Percentiles rank a stretch among this genome's conserved stretches.
phyloP scores from a whole-genome alignment of 2,888 invertebrate species.

The Capitulum mitella region DNA sequence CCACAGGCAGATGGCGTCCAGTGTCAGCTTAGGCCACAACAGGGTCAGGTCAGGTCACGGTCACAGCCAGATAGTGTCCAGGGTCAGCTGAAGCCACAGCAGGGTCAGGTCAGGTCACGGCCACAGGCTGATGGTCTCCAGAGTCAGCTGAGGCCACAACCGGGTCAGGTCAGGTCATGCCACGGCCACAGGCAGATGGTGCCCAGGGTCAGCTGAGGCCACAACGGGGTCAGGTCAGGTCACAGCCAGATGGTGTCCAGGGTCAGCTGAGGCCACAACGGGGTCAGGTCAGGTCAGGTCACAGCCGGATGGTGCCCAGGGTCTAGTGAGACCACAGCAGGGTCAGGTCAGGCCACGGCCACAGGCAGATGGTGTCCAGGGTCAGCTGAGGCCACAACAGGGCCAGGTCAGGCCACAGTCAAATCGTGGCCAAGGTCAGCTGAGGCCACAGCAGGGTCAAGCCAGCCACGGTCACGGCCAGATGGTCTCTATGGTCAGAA shows the following conservation, averaged over 20 bases:
- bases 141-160: constrained; percentile 50
- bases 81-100: neutral
- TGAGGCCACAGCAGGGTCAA: constrained; percentile 28
- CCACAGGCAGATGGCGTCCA: neutral
- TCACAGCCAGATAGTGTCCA: neutral
- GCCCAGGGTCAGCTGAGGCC: neutral
- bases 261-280: too few species aligned
- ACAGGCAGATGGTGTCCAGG: neutral
- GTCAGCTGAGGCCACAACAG: neutral
- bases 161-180: neutral
- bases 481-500: neutral
- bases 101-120: constrained; percentile 43
- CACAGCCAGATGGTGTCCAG: neutral
- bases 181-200: neutral
- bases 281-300: neutral
- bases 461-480: neutral
- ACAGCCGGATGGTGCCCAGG: neutral
- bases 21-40: too few species aligned
- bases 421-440: neutral
- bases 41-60: neutral
- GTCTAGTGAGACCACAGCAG: too few species aligned
- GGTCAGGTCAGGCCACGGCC: neutral
- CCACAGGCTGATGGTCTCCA: constrained; percentile 91
- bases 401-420: neutral
- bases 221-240: neutral